These are phyloP conservation scores for Rhegmatorhina hoffmannsi DNA, from an alignment of 2,113 vertebrate species.

Conservation along the genomic window DNA sequence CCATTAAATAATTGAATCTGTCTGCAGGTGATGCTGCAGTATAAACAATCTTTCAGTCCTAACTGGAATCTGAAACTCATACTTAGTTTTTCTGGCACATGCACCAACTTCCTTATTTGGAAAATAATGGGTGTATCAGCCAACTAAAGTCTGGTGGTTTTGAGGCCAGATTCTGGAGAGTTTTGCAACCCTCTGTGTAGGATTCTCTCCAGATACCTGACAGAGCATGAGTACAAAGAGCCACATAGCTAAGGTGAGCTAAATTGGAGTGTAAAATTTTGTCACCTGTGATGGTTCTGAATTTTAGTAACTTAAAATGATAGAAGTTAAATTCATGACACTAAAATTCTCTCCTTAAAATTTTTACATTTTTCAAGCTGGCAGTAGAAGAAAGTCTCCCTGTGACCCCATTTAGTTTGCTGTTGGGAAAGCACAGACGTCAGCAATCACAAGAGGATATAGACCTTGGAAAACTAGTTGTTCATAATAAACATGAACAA, in stretches of 20 bases:
- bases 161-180: neutral
- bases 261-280: neutral
- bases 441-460: slow-evolving; percentile 51
- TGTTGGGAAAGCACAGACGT: slow-evolving; percentile 85
- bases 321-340: neutral
- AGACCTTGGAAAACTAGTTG: neutral
- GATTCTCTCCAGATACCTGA: neutral
- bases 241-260: neutral
- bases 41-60: neutral
- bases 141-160: neutral
- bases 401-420: slow-evolving; percentile 87
- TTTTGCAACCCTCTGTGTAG: neutral
- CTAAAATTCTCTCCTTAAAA: neutral
- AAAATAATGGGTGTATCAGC: neutral
- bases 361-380: slow-evolving; percentile 71
- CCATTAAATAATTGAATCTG: neutral
- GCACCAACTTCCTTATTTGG: neutral
- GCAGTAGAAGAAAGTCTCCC: slow-evolving; percentile 86
- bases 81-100: neutral
- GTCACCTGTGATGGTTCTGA: neutral
- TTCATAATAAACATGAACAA: slow-evolving; percentile 67
- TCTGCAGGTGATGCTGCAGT: neutral
- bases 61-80: neutral
- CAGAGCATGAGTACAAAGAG: neutral
- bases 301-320: neutral